These are phyloP conservation scores for Maniola jurtina DNA, from an alignment of 1,140 invertebrate genomes.

Conservation along the genomic window DNA sequence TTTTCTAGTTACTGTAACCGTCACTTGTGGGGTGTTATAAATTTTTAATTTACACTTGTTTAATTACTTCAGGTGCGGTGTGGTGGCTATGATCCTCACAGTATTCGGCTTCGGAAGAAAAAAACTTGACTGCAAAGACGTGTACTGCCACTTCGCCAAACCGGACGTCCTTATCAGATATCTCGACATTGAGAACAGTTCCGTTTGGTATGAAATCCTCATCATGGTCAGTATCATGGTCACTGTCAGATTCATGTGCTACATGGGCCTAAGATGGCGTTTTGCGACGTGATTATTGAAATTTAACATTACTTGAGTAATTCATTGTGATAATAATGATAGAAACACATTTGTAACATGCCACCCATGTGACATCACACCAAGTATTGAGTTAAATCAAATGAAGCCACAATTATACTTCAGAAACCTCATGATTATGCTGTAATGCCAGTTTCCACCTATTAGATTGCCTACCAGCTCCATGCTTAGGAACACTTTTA, in stretches of 20 bases:
- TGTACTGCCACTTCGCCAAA: constrained; percentile 82
- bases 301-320: background rate
- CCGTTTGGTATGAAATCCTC: constrained; percentile 77
- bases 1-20: too few species aligned
- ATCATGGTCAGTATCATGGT: constrained; percentile 77
- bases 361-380: too few species aligned
- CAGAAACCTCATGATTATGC: too few species aligned
- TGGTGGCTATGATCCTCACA: constrained; percentile 80
- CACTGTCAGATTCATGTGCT: constrained; percentile 77
- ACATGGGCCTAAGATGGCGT: constrained; percentile 76
- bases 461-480: too few species aligned
- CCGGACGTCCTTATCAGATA: constrained; percentile 80
- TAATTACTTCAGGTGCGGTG: constrained; percentile 69
- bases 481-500: too few species aligned
- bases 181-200: constrained; percentile 77
- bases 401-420: too few species aligned
- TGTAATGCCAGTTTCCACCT: too few species aligned
- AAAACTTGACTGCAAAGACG: constrained; percentile 79
- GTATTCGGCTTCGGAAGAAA: constrained; percentile 81
- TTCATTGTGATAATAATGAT: too few species aligned
- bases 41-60: too few species aligned
- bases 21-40: too few species aligned
- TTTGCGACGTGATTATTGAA: constrained; percentile 75
- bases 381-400: too few species aligned
- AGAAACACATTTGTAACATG: too few species aligned